These are phyloP conservation scores for Choreutis nemorana DNA, from an alignment of 2,888 invertebrate species.

Conservation along the genomic window DNA sequence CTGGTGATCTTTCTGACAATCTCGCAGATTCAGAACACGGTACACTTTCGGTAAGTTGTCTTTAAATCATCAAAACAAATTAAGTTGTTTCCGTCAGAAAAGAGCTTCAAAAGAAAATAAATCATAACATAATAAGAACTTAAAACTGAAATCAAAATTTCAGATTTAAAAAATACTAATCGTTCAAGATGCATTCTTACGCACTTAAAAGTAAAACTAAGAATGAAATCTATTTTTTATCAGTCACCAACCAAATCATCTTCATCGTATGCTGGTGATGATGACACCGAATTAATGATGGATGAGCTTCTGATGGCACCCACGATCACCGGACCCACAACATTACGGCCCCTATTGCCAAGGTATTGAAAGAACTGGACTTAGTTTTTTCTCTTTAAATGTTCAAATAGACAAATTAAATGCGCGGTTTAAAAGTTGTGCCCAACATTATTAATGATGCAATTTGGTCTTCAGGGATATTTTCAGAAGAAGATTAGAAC, in stretches of 20 bases:
- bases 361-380: too few species aligned
- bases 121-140: background rate
- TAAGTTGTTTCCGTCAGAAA: background rate
- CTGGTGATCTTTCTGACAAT: conserved; percentile 83
- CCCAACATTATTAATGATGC: conserved; percentile 25
- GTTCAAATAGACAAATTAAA: too few species aligned
- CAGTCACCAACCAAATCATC: conserved; percentile 72
- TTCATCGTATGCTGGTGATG: conserved; percentile 74
- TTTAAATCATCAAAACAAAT: background rate
- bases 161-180: background rate
- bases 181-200: too few species aligned
- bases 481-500: conserved; percentile 78
- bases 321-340: conserved; percentile 76
- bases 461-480: too few species aligned
- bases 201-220: background rate
- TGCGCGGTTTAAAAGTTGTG: too few species aligned
- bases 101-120: background rate
- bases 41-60: conserved; percentile 65
- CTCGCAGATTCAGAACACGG: conserved; percentile 74
- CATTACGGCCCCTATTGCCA: conserved; percentile 73
- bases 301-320: conserved; percentile 81
- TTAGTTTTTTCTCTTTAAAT: conserved; percentile 4
- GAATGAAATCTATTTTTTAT: too few species aligned
- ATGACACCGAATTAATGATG: conserved; percentile 84
- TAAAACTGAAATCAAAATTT: background rate